These are phyloP conservation scores for Lota lota DNA, from an alignment of 2,113 vertebrate species.

Conservation along the genomic window DNA sequence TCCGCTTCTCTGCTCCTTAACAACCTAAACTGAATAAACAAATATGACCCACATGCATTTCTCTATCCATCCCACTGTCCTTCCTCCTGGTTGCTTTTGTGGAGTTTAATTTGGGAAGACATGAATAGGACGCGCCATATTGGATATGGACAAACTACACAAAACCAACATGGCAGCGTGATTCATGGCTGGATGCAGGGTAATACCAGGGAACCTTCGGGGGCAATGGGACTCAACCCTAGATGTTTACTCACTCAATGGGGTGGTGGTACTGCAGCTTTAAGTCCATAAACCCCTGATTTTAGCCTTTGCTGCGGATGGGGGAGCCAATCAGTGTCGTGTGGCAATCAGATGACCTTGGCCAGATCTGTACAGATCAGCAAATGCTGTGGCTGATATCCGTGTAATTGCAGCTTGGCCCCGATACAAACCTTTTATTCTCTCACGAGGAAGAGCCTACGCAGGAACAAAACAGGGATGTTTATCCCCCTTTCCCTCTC, in stretches of 20 bases:
- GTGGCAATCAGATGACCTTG: conserved; percentile 56
- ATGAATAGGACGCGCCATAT: conserved; percentile 12
- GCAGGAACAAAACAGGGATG: conserved; percentile 24
- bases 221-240: conserved; percentile 42
- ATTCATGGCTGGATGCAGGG: conserved; percentile 27
- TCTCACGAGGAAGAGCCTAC: neutral
- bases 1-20: conserved; percentile 29
- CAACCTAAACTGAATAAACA: conserved; percentile 44
- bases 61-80: neutral
- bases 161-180: conserved; percentile 10
- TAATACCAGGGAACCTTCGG: conserved; percentile 34
- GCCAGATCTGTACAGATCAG: conserved; percentile 49
- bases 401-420: conserved; percentile 43
- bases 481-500: conserved; percentile 1
- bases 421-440: conserved; percentile 37
- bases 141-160: conserved; percentile 18
- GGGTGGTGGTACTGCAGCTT: conserved; percentile 25
- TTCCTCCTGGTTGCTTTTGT: neutral
- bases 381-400: conserved; percentile 51
- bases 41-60: conserved; percentile 10
- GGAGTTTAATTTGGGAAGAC: neutral
- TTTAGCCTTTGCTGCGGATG: conserved; percentile 18
- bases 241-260: conserved; percentile 29
- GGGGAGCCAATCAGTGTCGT: conserved; percentile 32
- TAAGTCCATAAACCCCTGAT: conserved; percentile 39